Conservation (phyloP, 2,888 invertebrate species). For the Malthinus flaveolus region DNA sequence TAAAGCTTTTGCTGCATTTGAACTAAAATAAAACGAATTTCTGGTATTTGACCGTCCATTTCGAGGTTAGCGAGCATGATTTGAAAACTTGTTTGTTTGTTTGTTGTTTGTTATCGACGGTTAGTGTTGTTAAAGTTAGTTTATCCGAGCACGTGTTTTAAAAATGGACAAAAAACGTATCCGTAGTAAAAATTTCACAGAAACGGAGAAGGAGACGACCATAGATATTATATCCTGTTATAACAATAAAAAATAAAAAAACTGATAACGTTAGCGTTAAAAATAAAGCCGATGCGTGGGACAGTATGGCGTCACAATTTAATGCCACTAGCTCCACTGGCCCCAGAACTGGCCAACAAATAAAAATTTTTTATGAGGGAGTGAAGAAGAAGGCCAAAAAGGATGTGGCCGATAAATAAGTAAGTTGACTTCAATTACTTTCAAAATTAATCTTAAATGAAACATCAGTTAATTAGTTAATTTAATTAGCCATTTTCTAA, state of each 20-base stretch:
- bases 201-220: not conserved
- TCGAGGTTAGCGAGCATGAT: too few relatives aligned
- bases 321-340: not conserved
- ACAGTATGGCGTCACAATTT: not conserved
- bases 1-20: too few relatives aligned
- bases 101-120: too few relatives aligned
- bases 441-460: not conserved
- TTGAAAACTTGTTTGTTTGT: too few relatives aligned
- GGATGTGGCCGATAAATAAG: not conserved
- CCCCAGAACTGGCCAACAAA: not conserved
- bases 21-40: too few relatives aligned
- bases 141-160: too few relatives aligned
- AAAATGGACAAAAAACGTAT: too few relatives aligned
- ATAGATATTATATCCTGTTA: not conserved
- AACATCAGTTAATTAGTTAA: too few relatives aligned
- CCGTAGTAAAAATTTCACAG: not conserved
- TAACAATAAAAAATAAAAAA: not conserved
- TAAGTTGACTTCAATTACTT: not conserved
- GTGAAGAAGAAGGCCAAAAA: not conserved
- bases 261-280: not conserved
- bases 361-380: not conserved
- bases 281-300: not conserved
- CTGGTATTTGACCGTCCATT: too few relatives aligned
- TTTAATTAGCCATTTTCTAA: too few relatives aligned
- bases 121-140: too few relatives aligned